Conservation (phyloP, 2,888 invertebrate genomes). For the Drosophila suboccidentalis region DNA sequence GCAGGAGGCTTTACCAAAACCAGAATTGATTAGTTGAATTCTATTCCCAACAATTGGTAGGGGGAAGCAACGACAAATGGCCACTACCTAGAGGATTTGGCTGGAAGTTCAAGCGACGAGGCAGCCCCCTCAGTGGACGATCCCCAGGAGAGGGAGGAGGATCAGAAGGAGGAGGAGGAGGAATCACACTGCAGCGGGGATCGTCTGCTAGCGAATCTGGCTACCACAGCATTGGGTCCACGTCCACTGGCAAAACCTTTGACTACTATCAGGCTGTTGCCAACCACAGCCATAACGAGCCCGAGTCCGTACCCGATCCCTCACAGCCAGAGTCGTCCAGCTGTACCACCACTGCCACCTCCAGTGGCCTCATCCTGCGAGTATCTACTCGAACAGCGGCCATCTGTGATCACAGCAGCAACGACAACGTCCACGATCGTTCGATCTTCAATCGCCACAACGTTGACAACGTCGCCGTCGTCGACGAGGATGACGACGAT, state of each 20-base stretch:
- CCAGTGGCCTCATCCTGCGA: slow-evolving; percentile 82
- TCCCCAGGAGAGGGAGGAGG: background rate
- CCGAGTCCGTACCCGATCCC: slow-evolving; percentile 1
- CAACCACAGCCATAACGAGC: slow-evolving; percentile 69
- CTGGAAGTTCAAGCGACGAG: slow-evolving; percentile 85
- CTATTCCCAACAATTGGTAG: slow-evolving; percentile 86
- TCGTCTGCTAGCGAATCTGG: slow-evolving; percentile 69
- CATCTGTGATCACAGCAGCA: slow-evolving; percentile 76
- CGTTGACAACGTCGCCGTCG: slow-evolving; percentile 85
- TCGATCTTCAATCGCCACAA: slow-evolving; percentile 67
- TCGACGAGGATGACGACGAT: slow-evolving; percentile 84
- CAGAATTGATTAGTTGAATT: slow-evolving; percentile 86
- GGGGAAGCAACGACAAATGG: slow-evolving; percentile 86
- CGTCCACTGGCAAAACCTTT: slow-evolving; percentile 69
- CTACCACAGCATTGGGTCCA: slow-evolving; percentile 63
- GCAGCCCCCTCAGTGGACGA: slow-evolving; percentile 36
- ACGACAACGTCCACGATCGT: slow-evolving; percentile 82
- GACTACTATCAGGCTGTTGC: slow-evolving; percentile 65
- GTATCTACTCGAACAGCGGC: slow-evolving; percentile 84
- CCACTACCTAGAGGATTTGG: slow-evolving; percentile 86
- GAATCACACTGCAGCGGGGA: slow-evolving; percentile 64
- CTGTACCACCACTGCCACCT: slow-evolving; percentile 36
- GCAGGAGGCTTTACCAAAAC: slow-evolving; percentile 81
- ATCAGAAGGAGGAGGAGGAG: slow-evolving; percentile 33
- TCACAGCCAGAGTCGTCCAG: background rate